These are phyloP conservation scores for Andinoacara biseriatus DNA, from an alignment of 2,113 vertebrate species.

Conservation along the genomic window DNA sequence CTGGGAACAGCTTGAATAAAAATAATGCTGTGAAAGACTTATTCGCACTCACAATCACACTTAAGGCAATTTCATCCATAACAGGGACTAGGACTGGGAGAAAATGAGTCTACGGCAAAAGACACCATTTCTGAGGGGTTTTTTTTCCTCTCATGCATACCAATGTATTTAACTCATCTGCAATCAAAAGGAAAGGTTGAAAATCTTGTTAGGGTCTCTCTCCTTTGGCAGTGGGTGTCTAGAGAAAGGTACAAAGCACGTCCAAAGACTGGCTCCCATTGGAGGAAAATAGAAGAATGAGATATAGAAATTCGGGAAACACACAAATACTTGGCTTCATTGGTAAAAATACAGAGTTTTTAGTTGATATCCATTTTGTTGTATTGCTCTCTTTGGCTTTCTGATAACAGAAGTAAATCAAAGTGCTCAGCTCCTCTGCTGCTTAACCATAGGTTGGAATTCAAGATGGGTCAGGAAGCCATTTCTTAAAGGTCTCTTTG, in stretches of 20 bases:
- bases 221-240: slow-evolving; percentile 20
- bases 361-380: slow-evolving; percentile 1
- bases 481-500: slow-evolving; percentile 12
- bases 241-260: neutral
- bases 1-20: slow-evolving; percentile 72
- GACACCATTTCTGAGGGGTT: slow-evolving; percentile 34
- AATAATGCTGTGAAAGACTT: slow-evolving; percentile 71
- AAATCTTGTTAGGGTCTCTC: slow-evolving; percentile 44
- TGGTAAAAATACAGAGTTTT: slow-evolving; percentile 8
- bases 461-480: slow-evolving; percentile 18
- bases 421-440: slow-evolving; percentile 2
- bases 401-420: neutral
- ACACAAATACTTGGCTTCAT: slow-evolving; percentile 10
- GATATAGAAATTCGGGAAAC: neutral
- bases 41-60: slow-evolving; percentile 73
- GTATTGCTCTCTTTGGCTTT: neutral
- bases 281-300: neutral
- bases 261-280: neutral
- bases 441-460: slow-evolving; percentile 6
- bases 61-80: slow-evolving; percentile 69
- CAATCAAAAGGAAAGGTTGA: slow-evolving; percentile 50
- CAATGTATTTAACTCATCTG: slow-evolving; percentile 60
- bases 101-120: slow-evolving; percentile 55
- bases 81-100: slow-evolving; percentile 38
- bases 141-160: slow-evolving; percentile 45